phyloP scores from a whole-genome alignment of 2,888 invertebrate genomes.

The Tetragnatha montana region DNA sequence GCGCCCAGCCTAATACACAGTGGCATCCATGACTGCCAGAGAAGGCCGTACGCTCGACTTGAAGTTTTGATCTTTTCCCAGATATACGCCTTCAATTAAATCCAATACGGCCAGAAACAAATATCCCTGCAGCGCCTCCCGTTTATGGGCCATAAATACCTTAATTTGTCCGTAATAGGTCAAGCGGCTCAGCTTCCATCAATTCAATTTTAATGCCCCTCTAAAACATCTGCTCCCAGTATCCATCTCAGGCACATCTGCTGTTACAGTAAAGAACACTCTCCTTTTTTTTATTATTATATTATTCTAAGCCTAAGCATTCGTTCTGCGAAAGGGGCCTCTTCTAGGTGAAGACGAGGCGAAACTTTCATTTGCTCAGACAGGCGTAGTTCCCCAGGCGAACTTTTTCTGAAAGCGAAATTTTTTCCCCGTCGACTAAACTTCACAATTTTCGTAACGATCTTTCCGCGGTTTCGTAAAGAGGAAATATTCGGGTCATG shows the following conservation, averaged over 20 bases:
- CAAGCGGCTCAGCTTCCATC: neutral
- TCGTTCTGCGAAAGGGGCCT: constrained; percentile 30
- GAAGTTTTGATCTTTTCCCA: no score
- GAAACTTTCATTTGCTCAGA: constrained; percentile 50
- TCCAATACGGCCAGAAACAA: neutral
- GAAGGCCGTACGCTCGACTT: no score
- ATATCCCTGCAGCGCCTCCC: neutral
- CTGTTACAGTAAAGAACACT: constrained; percentile 6
- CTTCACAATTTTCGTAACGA: neutral
- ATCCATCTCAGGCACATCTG: constrained; percentile 40
- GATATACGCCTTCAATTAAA: neutral
- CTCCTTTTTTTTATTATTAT: constrained; percentile 9
- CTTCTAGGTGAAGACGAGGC: constrained; percentile 40
- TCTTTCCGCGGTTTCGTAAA: neutral
- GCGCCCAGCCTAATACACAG: no score
- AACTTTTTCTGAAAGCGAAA: neutral
- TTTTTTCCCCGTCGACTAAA: neutral
- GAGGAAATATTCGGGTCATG: neutral
- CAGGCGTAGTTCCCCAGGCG: constrained; percentile 44
- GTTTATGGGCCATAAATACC: neutral
- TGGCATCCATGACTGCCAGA: no score
- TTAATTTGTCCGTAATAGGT: neutral
- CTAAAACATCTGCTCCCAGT: constrained; percentile 38
- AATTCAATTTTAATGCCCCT: constrained; percentile 17
- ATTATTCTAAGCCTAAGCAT: neutral